Conservation (phyloP, 2,797 vertebrate genomes). For the Melanogrammus aeglefinus region DNA sequence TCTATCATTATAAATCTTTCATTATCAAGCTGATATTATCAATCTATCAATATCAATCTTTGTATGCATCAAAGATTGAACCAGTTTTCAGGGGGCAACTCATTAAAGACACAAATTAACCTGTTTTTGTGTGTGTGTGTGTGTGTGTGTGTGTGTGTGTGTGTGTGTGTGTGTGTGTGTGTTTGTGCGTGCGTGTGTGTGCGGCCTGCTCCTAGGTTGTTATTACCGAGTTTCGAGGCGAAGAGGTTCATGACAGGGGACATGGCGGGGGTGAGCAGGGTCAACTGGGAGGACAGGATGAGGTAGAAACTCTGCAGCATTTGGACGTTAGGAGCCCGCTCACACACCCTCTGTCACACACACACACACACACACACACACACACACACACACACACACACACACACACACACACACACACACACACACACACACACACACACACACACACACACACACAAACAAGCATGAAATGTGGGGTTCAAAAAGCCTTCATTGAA, state of each 20-base stretch:
- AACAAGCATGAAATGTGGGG: neutral
- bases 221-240: slow-evolving; percentile 87
- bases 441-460: slow-evolving; percentile 24
- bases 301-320: slow-evolving; percentile 85
- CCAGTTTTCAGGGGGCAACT: neutral
- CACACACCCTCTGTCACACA: slow-evolving; percentile 75
- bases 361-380: slow-evolving; percentile 30
- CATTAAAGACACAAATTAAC: neutral
- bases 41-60: neutral
- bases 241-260: slow-evolving; percentile 77
- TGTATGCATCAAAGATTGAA: neutral
- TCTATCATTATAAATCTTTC: neutral
- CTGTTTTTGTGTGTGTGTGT: too few species aligned
- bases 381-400: slow-evolving; percentile 22
- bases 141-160: too few species aligned
- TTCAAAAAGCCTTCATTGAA: neutral
- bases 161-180: neutral
- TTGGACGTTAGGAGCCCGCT: slow-evolving; percentile 65
- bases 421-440: slow-evolving; percentile 35
- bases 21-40: neutral
- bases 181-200: neutral
- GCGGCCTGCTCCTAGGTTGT: neutral
- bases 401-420: slow-evolving; percentile 24
- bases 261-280: slow-evolving; percentile 55
- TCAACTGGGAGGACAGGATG: slow-evolving; percentile 79